Evolutionary conservation across 2,797 vertebrate genomes (phyloP).

Genomic region (Diplodus puntazzo): DNA sequence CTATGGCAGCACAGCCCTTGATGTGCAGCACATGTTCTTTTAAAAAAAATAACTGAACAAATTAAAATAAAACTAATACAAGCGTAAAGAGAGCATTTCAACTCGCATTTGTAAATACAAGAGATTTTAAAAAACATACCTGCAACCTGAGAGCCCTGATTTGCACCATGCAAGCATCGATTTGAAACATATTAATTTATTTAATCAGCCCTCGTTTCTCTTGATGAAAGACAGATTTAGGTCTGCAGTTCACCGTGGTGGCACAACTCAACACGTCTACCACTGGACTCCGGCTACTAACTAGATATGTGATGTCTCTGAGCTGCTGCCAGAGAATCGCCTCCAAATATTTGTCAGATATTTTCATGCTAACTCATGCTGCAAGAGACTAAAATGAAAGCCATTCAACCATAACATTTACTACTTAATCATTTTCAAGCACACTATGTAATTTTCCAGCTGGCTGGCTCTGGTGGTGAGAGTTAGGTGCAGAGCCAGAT

Average conservation of each 20-base stretch:
- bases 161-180: not conserved
- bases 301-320: not conserved
- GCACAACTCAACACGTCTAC: not conserved
- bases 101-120: not conserved
- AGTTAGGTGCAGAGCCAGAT: too few relatives aligned
- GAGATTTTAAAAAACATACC: slow-evolving; percentile 6
- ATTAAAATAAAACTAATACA: not conserved
- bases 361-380: too few relatives aligned
- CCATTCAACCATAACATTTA: too few relatives aligned
- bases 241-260: too few relatives aligned
- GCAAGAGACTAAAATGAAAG: too few relatives aligned
- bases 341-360: too few relatives aligned
- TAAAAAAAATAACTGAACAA: not conserved
- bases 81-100: not conserved
- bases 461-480: too few relatives aligned
- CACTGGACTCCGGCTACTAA: not conserved
- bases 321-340: not conserved
- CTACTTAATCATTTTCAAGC: too few relatives aligned
- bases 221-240: not conserved
- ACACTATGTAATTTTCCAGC: too few relatives aligned
- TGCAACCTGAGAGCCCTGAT: not conserved
- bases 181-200: too few relatives aligned
- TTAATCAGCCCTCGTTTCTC: not conserved
- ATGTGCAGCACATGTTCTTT: not conserved
- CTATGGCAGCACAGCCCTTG: not conserved